Conservation (phyloP, 2,888 invertebrate species). For the Scaptodrosophila latifasciaeformis region DNA sequence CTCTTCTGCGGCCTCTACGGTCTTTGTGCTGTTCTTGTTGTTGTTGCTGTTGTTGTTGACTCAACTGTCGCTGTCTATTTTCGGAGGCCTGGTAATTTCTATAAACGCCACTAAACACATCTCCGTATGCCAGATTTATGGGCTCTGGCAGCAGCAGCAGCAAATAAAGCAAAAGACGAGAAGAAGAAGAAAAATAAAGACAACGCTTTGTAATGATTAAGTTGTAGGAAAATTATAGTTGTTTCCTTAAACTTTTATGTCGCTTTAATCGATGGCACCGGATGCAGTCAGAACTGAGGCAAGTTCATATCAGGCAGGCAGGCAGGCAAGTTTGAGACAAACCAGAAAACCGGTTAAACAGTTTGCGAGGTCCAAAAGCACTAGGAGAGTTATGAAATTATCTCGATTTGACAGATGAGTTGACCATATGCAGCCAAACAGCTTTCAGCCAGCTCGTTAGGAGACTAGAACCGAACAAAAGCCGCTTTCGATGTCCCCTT, state of each 20-base stretch:
- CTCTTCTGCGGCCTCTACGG: background rate
- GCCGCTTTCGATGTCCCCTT: too few relatives aligned
- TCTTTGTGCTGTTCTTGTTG: constrained; percentile 23
- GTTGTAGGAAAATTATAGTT: constrained; percentile 59
- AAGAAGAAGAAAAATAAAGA: too few relatives aligned
- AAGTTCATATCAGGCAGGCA: constrained; percentile 4
- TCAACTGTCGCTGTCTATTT: constrained; percentile 39
- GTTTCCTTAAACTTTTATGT: constrained; percentile 56
- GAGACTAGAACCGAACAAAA: constrained; percentile 7
- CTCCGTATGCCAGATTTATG: constrained; percentile 39
- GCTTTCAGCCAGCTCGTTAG: constrained; percentile 55
- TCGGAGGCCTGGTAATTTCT: constrained; percentile 51
- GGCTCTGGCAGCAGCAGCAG: too few relatives aligned
- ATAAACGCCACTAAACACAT: constrained; percentile 59
- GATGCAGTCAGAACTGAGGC: too few relatives aligned
- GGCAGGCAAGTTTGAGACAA: background rate
- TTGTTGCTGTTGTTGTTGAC: background rate
- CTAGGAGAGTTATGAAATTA: constrained; percentile 32
- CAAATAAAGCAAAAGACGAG: too few relatives aligned
- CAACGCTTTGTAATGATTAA: constrained; percentile 51
- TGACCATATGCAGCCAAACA: constrained; percentile 31
- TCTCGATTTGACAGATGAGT: constrained; percentile 44
- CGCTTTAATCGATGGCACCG: constrained; percentile 62
- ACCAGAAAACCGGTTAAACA: background rate
- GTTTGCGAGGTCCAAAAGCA: background rate